Base-by-base conservation (phyloP, 2,113 vertebrate species). In the Oxyruncus cristatus region DNA sequence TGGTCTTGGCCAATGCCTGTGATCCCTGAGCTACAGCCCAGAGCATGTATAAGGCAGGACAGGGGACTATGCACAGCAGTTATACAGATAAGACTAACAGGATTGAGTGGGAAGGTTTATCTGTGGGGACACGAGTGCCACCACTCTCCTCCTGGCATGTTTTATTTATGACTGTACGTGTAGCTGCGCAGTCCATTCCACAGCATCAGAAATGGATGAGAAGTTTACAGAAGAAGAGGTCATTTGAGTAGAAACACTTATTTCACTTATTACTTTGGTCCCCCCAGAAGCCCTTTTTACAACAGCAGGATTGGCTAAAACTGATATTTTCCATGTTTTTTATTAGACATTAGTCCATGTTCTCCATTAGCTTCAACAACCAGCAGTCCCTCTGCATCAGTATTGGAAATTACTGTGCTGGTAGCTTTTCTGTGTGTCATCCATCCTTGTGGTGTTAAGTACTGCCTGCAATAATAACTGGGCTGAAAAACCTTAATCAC, bases 221-320 rank as follows among this genome's bases (percentile, higher is more conserved):
- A 52, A 70, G 47, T 77, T 88, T 62, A n/a, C 55, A 56, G 55
- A 95, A 81, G 53, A 90, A 77, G 85, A 81, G 13, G 22, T 77
- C 33, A 67, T 80, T 67, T 84, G 59, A 74, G n/a, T 71, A 65
- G 68, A 87, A 92, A 46, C 44, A 65, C 26, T 74, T 80, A 14
- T 27, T 92, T 90, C 74, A 47, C 24, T 83, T 88, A 14, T 14
- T 89, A 32, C 37, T 59, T 30, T 49, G 28, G 33, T 93, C 32
- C 28, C 22, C 92, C 83, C 56, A 72, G 61, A 82, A 94, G 6
- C 18, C 42, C 35, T 83, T 90, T 72, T 71, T 65, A 65, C 65
- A 71, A 12, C 39, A 80, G 33, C 30, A 74, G 82, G 71, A 20
- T 42, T 84, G 32, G 11, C 74, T 83, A 50, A 83, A 90, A 88